Conservation (phyloP, 1,140 invertebrate genomes). For the Argopecten irradians region DNA sequence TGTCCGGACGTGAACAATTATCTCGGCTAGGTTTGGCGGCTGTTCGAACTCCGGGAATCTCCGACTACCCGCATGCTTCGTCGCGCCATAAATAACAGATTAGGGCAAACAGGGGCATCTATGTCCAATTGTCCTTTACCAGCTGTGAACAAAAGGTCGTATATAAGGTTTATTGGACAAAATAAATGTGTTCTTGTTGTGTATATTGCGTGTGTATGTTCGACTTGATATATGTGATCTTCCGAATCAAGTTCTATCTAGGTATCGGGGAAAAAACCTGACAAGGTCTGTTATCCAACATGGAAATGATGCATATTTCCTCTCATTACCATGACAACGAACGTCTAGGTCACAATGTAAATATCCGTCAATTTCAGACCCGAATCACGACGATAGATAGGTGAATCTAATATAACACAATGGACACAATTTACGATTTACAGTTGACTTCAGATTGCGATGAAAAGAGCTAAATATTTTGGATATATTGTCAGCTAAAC, state of each 20-base stretch:
- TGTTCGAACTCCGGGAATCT: neutral
- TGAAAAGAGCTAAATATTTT: neutral
- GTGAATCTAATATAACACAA: neutral
- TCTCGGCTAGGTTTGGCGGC: neutral
- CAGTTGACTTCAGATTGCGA: neutral
- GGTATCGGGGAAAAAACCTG: neutral
- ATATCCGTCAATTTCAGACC: neutral
- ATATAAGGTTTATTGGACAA: neutral
- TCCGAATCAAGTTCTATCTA: neutral
- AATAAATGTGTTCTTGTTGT: neutral
- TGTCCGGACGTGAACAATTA: neutral
- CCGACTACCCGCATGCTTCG: neutral
- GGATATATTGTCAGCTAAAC: neutral
- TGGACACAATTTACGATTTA: neutral
- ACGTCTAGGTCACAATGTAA: neutral
- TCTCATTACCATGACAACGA: slow-evolving; percentile 9
- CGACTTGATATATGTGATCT: neutral
- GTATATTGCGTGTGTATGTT: neutral
- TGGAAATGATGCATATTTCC: neutral
- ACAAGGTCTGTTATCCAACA: no score
- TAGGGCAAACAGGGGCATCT: neutral
- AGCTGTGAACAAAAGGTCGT: slow-evolving; percentile 1
- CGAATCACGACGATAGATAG: neutral
- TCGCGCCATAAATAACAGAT: neutral
- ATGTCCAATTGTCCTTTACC: neutral